Evolutionary conservation across 2,888 invertebrate species (phyloP).

Genomic region (Cosmia trapezina): DNA sequence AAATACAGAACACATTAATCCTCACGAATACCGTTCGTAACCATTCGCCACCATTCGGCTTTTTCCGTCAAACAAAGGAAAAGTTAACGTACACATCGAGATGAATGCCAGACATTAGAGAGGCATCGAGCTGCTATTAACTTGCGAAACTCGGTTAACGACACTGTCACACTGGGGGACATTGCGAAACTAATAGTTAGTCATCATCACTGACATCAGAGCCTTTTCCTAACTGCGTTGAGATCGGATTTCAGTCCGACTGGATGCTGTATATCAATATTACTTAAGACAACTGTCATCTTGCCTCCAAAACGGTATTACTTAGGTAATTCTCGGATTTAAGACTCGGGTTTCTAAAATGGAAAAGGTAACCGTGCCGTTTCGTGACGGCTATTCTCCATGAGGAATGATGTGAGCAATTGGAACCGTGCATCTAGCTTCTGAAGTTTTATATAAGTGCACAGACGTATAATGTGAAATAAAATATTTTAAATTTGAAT

Average conservation of each 20-base stretch:
- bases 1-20: neutral
- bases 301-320: neutral
- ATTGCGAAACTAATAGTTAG: constrained; percentile 57
- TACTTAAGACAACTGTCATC: neutral
- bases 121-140: constrained; percentile 60
- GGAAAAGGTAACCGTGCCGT: no score
- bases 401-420: neutral
- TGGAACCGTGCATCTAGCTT: neutral
- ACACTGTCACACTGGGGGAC: constrained; percentile 55
- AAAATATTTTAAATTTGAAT: neutral
- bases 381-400: neutral
- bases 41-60: constrained; percentile 18
- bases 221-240: constrained; percentile 25
- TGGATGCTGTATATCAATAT: constrained; percentile 16
- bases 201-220: constrained; percentile 42
- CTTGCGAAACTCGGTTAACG: constrained; percentile 72
- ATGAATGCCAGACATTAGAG: constrained; percentile 59
- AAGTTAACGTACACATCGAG: constrained; percentile 36
- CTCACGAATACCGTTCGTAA: constrained; percentile 10
- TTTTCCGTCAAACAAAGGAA: constrained; percentile 51
- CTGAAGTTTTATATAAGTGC: neutral
- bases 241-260: constrained; percentile 16
- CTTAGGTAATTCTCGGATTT: neutral
- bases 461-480: neutral
- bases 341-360: neutral